Evolutionary conservation across 2,888 invertebrate species (phyloP).

Genomic region (Drosophila lutescens): DNA sequence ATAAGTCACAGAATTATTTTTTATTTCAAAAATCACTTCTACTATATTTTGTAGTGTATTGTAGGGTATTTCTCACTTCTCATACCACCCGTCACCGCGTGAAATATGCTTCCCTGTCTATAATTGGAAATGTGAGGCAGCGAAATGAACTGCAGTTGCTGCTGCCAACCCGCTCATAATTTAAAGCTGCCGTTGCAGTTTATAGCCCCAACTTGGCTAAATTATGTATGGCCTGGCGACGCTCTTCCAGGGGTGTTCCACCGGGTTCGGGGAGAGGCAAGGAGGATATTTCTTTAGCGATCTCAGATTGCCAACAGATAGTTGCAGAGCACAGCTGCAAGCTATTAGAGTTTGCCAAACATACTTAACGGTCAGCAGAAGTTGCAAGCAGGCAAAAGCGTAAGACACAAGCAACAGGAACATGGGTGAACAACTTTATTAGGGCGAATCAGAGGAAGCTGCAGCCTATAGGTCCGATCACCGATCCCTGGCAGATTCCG

Average conservation of each 20-base stretch:
- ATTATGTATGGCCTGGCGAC: conserved; percentile 55
- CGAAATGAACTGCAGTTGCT: conserved; percentile 66
- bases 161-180: conserved; percentile 67
- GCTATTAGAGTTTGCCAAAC: conserved; percentile 60
- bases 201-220: conserved; percentile 71
- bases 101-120: conserved; percentile 62
- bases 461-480: not conserved
- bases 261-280: not conserved
- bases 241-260: too few species aligned
- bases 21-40: too few species aligned
- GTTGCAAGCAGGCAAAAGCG: conserved; percentile 8
- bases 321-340: conserved; percentile 61
- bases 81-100: not conserved
- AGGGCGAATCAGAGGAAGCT: conserved; percentile 15
- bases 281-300: conserved; percentile 16
- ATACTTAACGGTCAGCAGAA: conserved; percentile 49
- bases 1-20: too few species aligned
- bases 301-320: conserved; percentile 31
- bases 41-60: not conserved
- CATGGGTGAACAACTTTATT: conserved; percentile 44
- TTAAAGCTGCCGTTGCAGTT: conserved; percentile 67
- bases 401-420: conserved; percentile 11
- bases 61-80: conserved; percentile 22
- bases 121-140: conserved; percentile 69
- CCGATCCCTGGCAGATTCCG: conserved; percentile 26